Conservation (phyloP, 2,888 invertebrate species). For the Lucinisca nassula region DNA sequence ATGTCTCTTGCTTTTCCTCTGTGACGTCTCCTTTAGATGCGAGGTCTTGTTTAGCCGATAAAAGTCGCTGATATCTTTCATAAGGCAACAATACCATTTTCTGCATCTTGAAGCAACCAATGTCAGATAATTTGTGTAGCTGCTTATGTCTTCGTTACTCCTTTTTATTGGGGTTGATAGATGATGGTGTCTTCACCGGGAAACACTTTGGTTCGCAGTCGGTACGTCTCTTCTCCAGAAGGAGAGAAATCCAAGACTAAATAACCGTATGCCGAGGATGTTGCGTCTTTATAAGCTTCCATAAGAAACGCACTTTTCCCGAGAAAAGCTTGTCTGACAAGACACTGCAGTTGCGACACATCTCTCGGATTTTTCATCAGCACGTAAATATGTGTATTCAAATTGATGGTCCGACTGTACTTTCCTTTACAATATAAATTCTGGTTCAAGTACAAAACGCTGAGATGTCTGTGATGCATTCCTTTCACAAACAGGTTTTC, state of each 20-base stretch:
- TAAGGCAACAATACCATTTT: not conserved
- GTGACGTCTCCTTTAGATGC: no score
- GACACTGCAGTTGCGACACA: conserved; percentile 54
- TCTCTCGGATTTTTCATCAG: conserved; percentile 35
- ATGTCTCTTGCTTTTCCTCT: no score
- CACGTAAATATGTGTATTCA: conserved; percentile 49
- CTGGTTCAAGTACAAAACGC: conserved; percentile 53
- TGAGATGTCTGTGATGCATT: conserved; percentile 59
- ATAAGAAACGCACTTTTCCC: conserved; percentile 45
- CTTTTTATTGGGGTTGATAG: no score
- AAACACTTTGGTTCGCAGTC: conserved; percentile 46
- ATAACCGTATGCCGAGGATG: conserved; percentile 51
- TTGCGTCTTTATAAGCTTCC: no score
- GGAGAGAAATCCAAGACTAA: conserved; percentile 60
- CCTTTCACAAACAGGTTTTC: conserved; percentile 61
- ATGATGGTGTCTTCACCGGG: conserved; percentile 46
- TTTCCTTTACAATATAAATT: conserved; percentile 63
- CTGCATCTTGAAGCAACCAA: no score
- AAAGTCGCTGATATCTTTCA: conserved; percentile 8
- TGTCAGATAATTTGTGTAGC: no score
- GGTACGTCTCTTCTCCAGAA: conserved; percentile 21
- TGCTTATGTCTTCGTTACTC: no score
- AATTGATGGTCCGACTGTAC: conserved; percentile 46
- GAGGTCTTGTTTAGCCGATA: conserved; percentile 12
- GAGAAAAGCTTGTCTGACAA: conserved; percentile 54